These are phyloP conservation scores for Hydropsyche tenuis DNA, from an alignment of 1,140 invertebrate species.

Conservation along the genomic window DNA sequence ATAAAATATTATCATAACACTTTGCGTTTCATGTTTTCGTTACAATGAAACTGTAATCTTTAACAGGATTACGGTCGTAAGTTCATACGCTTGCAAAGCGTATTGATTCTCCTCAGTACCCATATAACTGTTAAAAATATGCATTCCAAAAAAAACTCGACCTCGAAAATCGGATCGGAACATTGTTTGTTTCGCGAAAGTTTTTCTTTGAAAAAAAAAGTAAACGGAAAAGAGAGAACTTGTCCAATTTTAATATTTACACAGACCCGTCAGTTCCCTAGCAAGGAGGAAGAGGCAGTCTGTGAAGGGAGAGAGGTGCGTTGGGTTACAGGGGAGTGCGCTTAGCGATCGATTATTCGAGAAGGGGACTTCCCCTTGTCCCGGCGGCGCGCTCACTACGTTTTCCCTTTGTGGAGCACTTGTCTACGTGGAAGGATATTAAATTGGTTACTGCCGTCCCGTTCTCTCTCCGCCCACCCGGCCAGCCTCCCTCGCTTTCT, in stretches of 20 bases:
- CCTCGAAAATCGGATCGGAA: no score
- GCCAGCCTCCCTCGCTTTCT: background rate
- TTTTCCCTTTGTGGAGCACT: constrained; percentile 46
- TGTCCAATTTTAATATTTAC: constrained; percentile 24
- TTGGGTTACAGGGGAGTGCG: constrained; percentile 11
- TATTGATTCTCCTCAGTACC: no score
- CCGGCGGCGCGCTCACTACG: constrained; percentile 4
- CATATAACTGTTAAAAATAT: no score
- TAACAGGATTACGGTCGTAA: no score
- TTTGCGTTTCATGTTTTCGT: no score
- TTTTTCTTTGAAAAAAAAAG: no score
- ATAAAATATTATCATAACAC: no score
- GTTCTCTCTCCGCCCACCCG: background rate
- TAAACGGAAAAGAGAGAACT: background rate
- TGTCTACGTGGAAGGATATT: constrained; percentile 49
- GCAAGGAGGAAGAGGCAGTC: no score
- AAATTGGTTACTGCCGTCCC: constrained; percentile 37
- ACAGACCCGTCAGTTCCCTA: no score
- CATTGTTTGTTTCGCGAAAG: background rate
- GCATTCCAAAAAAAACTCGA: no score
- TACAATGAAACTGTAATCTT: no score
- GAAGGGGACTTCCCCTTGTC: background rate
- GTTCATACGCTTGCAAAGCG: no score
- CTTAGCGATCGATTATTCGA: constrained; percentile 37
- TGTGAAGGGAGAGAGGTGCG: background rate